phyloP scores from a whole-genome alignment of 37 sponge, comb jelly and placozoan species.

The Oopsacas minuta region DNA sequence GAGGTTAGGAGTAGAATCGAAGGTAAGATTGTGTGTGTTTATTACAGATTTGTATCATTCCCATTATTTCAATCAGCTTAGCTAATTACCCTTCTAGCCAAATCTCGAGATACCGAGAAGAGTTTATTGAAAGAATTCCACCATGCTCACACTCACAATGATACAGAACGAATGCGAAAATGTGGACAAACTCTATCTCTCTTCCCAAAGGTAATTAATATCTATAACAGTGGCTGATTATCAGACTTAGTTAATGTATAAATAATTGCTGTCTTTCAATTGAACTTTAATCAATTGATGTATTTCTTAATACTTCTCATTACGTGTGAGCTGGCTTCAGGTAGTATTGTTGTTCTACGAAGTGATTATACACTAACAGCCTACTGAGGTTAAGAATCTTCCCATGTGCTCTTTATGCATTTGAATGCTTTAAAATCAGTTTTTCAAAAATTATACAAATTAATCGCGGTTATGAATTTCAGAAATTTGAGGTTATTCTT shows the following conservation, averaged over 20 bases:
- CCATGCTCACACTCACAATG: neutral
- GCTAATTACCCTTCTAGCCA: neutral
- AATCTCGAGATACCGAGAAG: neutral
- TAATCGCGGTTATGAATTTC: too few species aligned
- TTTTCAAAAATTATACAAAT: too few species aligned
- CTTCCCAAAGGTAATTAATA: neutral
- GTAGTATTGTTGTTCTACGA: neutral
- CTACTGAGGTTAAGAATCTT: neutral
- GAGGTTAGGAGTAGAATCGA: conserved; percentile 1
- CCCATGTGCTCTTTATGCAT: neutral
- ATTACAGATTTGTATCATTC: too few species aligned
- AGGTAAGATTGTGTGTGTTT: too few species aligned
- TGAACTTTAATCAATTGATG: too few species aligned
- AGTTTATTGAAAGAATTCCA: neutral
- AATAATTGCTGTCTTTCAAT: neutral
- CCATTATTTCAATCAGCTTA: too few species aligned
- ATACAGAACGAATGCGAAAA: neutral
- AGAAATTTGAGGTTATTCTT: too few species aligned
- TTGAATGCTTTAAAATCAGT: too few species aligned
- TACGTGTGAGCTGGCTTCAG: neutral
- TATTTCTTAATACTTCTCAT: neutral
- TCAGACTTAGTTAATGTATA: too few species aligned
- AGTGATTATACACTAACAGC: neutral
- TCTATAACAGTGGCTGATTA: neutral
- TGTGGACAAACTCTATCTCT: neutral